Percentiles rank a stretch among this genome's conserved stretches.
These are phyloP conservation scores for Bradypodion pumilum DNA, from an alignment of 2,797 vertebrate genomes.

Conservation along the genomic window DNA sequence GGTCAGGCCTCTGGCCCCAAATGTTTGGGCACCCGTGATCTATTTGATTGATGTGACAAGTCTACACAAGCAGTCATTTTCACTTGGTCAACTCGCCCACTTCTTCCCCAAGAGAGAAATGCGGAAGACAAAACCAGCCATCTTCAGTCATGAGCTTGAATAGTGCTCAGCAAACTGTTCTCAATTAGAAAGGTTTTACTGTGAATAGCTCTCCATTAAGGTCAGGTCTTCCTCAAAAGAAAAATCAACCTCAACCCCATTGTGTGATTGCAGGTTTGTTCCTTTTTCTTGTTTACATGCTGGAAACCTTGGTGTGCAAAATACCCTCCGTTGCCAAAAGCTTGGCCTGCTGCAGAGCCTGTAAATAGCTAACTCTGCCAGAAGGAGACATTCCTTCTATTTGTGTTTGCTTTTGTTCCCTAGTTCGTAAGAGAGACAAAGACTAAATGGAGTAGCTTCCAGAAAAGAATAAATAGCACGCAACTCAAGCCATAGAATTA, in stretches of 20 bases:
- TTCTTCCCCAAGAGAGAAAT: not conserved
- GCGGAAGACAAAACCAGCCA: not conserved
- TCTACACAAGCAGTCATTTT: not conserved
- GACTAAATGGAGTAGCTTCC: conserved; percentile 63
- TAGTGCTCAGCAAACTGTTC: not conserved
- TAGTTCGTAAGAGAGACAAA: conserved; percentile 57
- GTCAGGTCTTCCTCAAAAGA: conserved; percentile 32
- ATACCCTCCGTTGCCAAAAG: conserved; percentile 55
- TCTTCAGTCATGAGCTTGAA: conserved; percentile 8
- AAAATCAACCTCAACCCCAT: conserved; percentile 52
- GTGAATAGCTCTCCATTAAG: conserved; percentile 24
- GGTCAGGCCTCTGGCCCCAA: too few species aligned
- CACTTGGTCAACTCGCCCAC: not conserved
- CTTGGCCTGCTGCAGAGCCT: conserved; percentile 46
- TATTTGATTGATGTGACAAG: too few species aligned
- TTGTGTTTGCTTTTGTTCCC: conserved; percentile 65
- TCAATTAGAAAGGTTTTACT: conserved; percentile 33
- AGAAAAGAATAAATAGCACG: conserved; percentile 60
- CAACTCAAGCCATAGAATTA: conserved; percentile 57
- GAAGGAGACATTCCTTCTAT: conserved; percentile 52
- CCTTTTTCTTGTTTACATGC: conserved; percentile 50
- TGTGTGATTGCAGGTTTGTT: conserved; percentile 58
- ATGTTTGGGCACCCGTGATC: too few species aligned
- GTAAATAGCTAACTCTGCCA: conserved; percentile 56
- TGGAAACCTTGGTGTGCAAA: conserved; percentile 56